Evolutionary conservation across 2,888 invertebrate genomes (phyloP).

Genomic region (Drosophila hamatofila): DNA sequence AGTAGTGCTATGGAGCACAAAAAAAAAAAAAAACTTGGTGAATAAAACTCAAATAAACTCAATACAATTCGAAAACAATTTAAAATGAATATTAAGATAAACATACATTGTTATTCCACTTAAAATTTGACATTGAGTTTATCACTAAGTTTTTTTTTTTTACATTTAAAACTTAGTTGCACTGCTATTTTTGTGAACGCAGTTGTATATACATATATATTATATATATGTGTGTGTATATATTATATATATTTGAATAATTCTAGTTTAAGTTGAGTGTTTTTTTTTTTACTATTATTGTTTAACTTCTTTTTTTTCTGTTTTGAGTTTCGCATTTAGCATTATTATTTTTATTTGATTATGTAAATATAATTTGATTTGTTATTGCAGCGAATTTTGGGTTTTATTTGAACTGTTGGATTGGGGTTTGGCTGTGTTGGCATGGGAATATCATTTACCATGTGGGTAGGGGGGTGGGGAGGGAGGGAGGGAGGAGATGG

Average conservation of each 20-base stretch:
- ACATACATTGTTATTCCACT: too few relatives aligned
- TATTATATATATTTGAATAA: slow-evolving; percentile 12
- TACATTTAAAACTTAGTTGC: too few relatives aligned
- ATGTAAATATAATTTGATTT: slow-evolving; percentile 76
- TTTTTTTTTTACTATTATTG: slow-evolving; percentile 2
- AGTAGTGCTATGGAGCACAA: too few relatives aligned
- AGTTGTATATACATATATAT: background rate
- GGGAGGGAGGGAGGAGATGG: too few relatives aligned
- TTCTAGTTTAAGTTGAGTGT: slow-evolving; percentile 21
- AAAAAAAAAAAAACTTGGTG: too few relatives aligned
- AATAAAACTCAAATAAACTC: too few relatives aligned
- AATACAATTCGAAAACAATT: too few relatives aligned
- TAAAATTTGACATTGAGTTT: too few relatives aligned
- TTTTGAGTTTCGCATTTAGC: slow-evolving; percentile 14
- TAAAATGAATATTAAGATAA: too few relatives aligned
- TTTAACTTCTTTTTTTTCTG: background rate
- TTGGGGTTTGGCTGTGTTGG: background rate
- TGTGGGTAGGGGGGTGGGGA: too few relatives aligned
- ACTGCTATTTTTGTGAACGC: too few relatives aligned
- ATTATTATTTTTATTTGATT: slow-evolving; percentile 56
- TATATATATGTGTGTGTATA: background rate
- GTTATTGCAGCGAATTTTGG: slow-evolving; percentile 62
- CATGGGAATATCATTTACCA: slow-evolving; percentile 12
- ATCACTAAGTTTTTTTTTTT: too few relatives aligned
- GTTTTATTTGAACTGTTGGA: slow-evolving; percentile 20